phyloP scores from a whole-genome alignment of 2,797 vertebrate genomes.

The Gallirallus australis region DNA sequence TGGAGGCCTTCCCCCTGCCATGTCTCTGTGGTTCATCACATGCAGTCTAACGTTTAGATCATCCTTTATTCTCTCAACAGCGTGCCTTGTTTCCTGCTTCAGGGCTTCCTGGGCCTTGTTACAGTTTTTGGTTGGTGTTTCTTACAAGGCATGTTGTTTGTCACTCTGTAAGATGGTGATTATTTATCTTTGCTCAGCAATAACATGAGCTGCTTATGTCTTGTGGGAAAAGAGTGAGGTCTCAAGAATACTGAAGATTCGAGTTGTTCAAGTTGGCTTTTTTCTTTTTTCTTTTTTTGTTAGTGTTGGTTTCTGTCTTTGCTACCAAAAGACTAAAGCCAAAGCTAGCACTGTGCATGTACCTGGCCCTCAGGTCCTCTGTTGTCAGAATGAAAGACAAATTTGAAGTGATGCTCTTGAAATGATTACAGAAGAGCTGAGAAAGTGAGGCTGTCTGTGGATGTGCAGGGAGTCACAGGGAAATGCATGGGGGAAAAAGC shows the following conservation, averaged over 20 bases:
- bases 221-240: background rate
- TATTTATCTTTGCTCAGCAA: background rate
- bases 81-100: background rate
- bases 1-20: background rate
- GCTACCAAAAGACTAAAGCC: background rate
- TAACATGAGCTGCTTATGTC: background rate
- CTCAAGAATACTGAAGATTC: background rate
- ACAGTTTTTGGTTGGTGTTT: background rate
- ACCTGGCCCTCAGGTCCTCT: background rate
- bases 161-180: background rate
- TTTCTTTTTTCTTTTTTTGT: background rate
- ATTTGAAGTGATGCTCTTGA: background rate
- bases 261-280: background rate
- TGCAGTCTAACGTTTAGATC: background rate
- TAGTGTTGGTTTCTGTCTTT: background rate
- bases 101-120: background rate
- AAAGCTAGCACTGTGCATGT: background rate
- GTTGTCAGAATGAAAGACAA: background rate
- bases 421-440: background rate
- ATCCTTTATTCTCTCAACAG: background rate
- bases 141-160: background rate
- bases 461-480: background rate
- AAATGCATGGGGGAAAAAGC: background rate
- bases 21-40: background rate
- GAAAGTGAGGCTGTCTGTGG: background rate